These are phyloP conservation scores for Scomber japonicus DNA, from an alignment of 2,113 vertebrate species.

Conservation along the genomic window DNA sequence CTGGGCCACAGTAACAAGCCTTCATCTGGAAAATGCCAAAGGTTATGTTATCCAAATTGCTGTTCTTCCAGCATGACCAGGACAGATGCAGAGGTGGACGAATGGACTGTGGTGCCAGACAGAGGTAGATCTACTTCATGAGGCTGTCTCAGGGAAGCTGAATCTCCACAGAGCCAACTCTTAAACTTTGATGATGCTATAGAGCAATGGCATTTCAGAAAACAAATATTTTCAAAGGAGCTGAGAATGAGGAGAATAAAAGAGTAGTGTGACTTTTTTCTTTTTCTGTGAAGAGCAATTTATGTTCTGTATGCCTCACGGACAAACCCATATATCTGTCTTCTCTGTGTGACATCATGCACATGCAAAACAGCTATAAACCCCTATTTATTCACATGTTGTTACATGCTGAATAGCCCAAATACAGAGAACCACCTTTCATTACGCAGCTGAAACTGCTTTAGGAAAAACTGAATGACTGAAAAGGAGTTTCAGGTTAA, in stretches of 20 bases:
- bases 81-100: constrained; percentile 39
- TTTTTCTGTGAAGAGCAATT: neutral
- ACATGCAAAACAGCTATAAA: neutral
- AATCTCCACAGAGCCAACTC: constrained; percentile 9
- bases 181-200: constrained; percentile 12
- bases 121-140: constrained; percentile 23
- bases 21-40: constrained; percentile 60
- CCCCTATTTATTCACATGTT: constrained; percentile 2
- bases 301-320: neutral
- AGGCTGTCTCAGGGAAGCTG: constrained; percentile 28
- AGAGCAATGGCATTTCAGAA: constrained; percentile 30
- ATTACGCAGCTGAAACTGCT: neutral
- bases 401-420: constrained; percentile 2
- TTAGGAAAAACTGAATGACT: neutral
- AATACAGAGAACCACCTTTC: neutral
- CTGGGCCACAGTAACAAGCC: constrained; percentile 10
- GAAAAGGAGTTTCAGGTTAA: neutral
- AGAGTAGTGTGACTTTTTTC: too few species aligned
- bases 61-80: constrained; percentile 21
- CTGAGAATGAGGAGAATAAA: neutral
- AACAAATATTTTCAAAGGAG: constrained; percentile 5
- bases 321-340: neutral
- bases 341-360: neutral
- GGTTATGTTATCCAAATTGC: constrained; percentile 46
- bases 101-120: constrained; percentile 14